Base-by-base conservation (phyloP, 2,797 vertebrate species). In the Pantherophis alleghaniensis region DNA sequence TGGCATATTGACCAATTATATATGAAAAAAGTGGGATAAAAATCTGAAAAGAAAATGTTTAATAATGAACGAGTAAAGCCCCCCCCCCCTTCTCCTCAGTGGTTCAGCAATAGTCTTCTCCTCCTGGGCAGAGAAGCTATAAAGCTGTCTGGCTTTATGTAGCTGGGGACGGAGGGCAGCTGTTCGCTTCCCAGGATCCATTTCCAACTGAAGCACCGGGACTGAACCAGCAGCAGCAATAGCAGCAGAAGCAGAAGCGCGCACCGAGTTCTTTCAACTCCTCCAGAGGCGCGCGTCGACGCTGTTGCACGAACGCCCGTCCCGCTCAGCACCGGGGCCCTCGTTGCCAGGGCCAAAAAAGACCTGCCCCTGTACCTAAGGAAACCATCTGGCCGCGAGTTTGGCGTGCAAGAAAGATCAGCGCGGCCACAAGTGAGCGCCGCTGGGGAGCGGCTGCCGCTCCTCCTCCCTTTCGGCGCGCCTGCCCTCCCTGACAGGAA, bases 391-490 rank as follows among this genome's bases (percentile, higher is more conserved):
- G 47, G 56, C 5, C 5, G 11, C 88, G 2, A 87, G 57, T n/a
- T 20, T 14, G 22, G 86, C 18, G 0, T 11, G 37, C 32, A 4
- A 3, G 26, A 14, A 22, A 47, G 59, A 24, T n/a, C 87, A 2
- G n/a, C 86, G 6, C 16, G 93, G 87, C 47, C 89, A 59, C 66
- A 42, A 63, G 92, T 42, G 74, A 28, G 42, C 56, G 18, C 28
- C 5, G 56, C 92, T 18, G 22, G 26, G 53, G 60, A 24, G 24
- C 26, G 53, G 24, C 26, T n/a, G 83, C 89, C 53, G 16, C 87
- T 7, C 10, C 89, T 22, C 74, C 47, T 32, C 88, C 91, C 60
- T 60, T 94, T 95, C 95, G 95, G 95, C 94, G 95, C 96, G 95
- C 95, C 91, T 87, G 95, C 89, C 32, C 24, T 87, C n/a, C 7